phyloP scores from a whole-genome alignment of 1,140 invertebrate species.

The Nymphalis io region DNA sequence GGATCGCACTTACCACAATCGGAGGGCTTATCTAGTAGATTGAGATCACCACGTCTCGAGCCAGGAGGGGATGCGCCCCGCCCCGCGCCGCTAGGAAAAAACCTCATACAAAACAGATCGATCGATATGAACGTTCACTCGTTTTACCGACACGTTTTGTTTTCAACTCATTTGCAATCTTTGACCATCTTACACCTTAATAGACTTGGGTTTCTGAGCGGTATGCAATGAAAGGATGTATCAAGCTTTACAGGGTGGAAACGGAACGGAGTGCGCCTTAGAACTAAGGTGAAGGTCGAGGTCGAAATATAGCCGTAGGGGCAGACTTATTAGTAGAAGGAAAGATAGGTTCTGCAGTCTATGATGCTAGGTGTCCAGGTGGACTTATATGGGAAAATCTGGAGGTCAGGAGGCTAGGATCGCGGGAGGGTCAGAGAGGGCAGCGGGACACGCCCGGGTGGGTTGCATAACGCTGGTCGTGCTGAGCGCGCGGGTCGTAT shows the following conservation, averaged over 20 bases:
- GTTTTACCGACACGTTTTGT: slow-evolving; percentile 43
- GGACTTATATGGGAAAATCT: background rate
- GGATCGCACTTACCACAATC: slow-evolving; percentile 43
- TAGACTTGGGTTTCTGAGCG: background rate
- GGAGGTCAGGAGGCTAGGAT: slow-evolving; percentile 8
- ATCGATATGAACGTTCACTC: slow-evolving; percentile 70
- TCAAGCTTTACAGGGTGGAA: background rate
- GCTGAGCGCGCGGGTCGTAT: slow-evolving; percentile 66
- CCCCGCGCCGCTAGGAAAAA: slow-evolving; percentile 64
- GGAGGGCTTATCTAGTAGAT: slow-evolving; percentile 38
- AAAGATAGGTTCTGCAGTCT: background rate
- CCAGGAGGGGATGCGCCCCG: slow-evolving; percentile 55
- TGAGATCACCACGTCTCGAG: slow-evolving; percentile 39
- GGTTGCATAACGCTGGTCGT: slow-evolving; percentile 75
- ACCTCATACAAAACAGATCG: slow-evolving; percentile 74
- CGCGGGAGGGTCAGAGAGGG: slow-evolving; percentile 22
- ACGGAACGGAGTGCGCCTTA: slow-evolving; percentile 1
- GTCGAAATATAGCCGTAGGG: slow-evolving; percentile 27
- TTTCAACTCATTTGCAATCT: slow-evolving; percentile 42
- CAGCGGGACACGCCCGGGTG: slow-evolving; percentile 53
- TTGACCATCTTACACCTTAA: slow-evolving; percentile 11
- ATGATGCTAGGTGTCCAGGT: background rate
- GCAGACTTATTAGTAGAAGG: slow-evolving; percentile 14
- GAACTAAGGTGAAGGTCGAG: slow-evolving; percentile 37
- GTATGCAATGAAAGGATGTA: background rate